Conservation (phyloP, 1,140 invertebrate species). For the Cydia splendana region DNA sequence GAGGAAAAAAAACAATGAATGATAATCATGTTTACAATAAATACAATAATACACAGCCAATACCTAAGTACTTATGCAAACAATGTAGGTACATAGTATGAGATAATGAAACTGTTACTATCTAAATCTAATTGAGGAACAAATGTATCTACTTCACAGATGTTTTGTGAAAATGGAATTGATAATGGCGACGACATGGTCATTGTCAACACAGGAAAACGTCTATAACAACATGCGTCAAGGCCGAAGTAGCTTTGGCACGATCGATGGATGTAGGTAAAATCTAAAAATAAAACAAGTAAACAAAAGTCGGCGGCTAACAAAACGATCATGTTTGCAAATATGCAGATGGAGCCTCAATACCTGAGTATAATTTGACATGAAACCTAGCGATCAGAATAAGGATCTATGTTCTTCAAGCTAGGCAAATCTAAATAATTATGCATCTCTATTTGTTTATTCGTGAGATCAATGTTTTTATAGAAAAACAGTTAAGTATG, state of each 20-base stretch:
- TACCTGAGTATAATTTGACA: neutral
- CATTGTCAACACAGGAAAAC: slow-evolving; percentile 20
- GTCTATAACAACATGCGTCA: slow-evolving; percentile 36
- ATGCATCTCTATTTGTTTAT: slow-evolving; percentile 11
- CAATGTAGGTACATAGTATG: neutral
- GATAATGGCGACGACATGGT: slow-evolving; percentile 7
- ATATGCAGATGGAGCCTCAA: slow-evolving; percentile 28
- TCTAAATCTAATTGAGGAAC: slow-evolving; percentile 55
- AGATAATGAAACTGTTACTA: slow-evolving; percentile 18
- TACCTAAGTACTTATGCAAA: slow-evolving; percentile 14
- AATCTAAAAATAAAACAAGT: slow-evolving; percentile 31
- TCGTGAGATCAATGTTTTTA: slow-evolving; percentile 10
- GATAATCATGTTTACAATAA: slow-evolving; percentile 1
- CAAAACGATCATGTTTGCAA: slow-evolving; percentile 31
- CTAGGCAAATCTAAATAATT: neutral
- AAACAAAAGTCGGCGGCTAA: slow-evolving; percentile 14
- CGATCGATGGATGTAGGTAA: slow-evolving; percentile 23
- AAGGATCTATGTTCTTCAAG: neutral
- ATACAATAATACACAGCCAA: neutral
- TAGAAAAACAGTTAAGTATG: neutral
- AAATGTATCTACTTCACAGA: slow-evolving; percentile 33
- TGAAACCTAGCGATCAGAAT: neutral
- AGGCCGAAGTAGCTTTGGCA: slow-evolving; percentile 30
- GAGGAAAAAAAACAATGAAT: slow-evolving; percentile 7
- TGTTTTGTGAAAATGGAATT: slow-evolving; percentile 15